Conservation (phyloP, 2,888 invertebrate species). For the Podotricha telesiphe region DNA sequence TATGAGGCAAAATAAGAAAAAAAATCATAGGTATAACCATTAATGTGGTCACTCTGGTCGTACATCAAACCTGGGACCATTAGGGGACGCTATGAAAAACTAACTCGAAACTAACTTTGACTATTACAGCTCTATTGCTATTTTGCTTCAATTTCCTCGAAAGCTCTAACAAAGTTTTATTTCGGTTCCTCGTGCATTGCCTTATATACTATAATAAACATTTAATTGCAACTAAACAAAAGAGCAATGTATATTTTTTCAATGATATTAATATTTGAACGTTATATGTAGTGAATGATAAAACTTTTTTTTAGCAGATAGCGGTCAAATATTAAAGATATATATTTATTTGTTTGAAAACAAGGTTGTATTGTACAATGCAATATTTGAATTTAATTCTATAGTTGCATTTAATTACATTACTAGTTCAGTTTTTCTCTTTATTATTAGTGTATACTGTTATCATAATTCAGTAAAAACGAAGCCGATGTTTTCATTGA, state of each 20-base stretch:
- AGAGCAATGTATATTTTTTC: constrained; percentile 12
- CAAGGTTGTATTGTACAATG: constrained; percentile 29
- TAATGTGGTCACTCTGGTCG: constrained; percentile 54
- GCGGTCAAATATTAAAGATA: constrained; percentile 48
- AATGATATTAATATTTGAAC: neutral
- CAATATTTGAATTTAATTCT: neutral
- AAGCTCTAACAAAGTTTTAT: constrained; percentile 7
- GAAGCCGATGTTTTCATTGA: too few relatives aligned
- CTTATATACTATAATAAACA: neutral
- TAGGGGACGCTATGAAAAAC: constrained; percentile 59
- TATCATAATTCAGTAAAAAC: too few relatives aligned
- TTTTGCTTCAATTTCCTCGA: constrained; percentile 27
- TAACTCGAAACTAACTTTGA: constrained; percentile 68
- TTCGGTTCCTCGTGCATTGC: constrained; percentile 41
- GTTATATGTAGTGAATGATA: constrained; percentile 29
- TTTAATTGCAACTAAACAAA: neutral
- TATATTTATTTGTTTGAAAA: constrained; percentile 45
- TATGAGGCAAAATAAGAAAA: constrained; percentile 46
- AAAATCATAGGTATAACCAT: constrained; percentile 49
- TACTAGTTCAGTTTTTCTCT: too few relatives aligned
- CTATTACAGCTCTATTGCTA: constrained; percentile 56
- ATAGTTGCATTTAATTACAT: neutral
- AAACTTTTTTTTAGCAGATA: constrained; percentile 48
- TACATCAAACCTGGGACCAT: constrained; percentile 60
- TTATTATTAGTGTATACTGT: too few relatives aligned